phyloP scores from a whole-genome alignment of 2,113 vertebrate genomes.

The Antigone vipio region DNA sequence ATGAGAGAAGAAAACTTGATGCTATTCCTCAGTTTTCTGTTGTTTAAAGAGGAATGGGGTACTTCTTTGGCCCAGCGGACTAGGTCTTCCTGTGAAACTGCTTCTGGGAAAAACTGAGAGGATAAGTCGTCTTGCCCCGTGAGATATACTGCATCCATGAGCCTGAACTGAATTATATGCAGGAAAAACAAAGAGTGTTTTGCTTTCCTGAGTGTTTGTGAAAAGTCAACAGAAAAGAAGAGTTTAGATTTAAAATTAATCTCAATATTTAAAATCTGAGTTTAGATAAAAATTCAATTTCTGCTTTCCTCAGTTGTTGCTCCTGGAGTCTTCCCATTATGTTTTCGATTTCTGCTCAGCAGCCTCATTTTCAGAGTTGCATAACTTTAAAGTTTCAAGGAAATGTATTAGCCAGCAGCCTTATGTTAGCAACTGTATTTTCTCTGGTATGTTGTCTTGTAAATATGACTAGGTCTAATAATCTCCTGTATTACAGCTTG shows the following conservation, averaged over 20 bases:
- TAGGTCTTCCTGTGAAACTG: not conserved
- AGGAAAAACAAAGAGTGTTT: not conserved
- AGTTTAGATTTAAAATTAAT: not conserved
- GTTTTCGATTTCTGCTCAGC: not conserved
- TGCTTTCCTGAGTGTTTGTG: not conserved
- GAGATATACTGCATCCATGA: not conserved
- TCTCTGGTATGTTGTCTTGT: not conserved
- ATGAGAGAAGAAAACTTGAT: not conserved
- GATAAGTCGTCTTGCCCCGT: not conserved
- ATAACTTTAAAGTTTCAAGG: not conserved
- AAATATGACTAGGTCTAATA: not conserved
- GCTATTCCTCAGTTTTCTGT: not conserved
- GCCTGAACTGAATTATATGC: not conserved
- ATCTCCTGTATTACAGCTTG: not conserved
- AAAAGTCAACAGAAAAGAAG: not conserved
- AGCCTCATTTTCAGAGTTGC: not conserved
- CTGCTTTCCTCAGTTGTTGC: not conserved
- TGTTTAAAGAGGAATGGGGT: not conserved
- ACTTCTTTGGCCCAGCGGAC: not conserved
- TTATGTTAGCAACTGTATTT: not conserved
- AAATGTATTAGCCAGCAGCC: not conserved
- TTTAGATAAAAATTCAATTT: not conserved
- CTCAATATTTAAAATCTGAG: not conserved
- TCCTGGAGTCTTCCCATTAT: not conserved
- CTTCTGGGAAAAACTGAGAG: not conserved